Evolutionary conservation across 1,140 invertebrate species (phyloP), one percentile per base, ranked within the genome.

Genomic region (Drosophila melanica): DNA sequence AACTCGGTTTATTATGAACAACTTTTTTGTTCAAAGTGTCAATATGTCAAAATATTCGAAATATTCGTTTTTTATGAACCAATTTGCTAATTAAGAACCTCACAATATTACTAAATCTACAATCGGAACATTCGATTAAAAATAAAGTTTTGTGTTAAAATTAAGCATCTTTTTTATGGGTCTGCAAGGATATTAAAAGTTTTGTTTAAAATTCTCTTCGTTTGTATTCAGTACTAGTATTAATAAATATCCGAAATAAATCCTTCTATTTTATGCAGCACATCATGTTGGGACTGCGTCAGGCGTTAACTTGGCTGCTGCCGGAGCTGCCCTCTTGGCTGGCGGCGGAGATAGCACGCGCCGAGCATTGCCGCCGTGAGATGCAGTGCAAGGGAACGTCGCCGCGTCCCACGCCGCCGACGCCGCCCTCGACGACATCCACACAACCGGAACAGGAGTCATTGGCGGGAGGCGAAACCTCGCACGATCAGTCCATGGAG

Each of bases 281-380:
- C 91, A 94, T 98, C 14, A 96, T 99, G 93, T 92, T 99, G 57
- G 95, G 11, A 93, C 96, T 87, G 95, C 98, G 84, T 94, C 98
- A 91, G 54, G 91, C 91, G 16, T 60, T 92, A 18, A 96, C 96
- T 27, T 95, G 96, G 92, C 95, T 96, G 0, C 97, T 99, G 70
- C 98, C 98, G 0, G 97, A 98, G 92, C 94, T 98, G 75, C 98
- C 98, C 3, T 94, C 95, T 37, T 98, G 97, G 96, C 94, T 99
- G 44, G 96, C 96, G 5, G 96, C 96, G 1, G 96, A 97, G 92
- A 96, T 97, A 94, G 96, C 96, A 0, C 96, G 97, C 68, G 95
- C 96, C 3, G 96, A 97, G 92, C 97, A 96, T 92, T 94, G 96
- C 58, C 92, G 96, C 42, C 93, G 95, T 50, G 95, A 96, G 90